Conservation (phyloP, 2,888 invertebrate species). For the Entomobrya multifasciata region DNA sequence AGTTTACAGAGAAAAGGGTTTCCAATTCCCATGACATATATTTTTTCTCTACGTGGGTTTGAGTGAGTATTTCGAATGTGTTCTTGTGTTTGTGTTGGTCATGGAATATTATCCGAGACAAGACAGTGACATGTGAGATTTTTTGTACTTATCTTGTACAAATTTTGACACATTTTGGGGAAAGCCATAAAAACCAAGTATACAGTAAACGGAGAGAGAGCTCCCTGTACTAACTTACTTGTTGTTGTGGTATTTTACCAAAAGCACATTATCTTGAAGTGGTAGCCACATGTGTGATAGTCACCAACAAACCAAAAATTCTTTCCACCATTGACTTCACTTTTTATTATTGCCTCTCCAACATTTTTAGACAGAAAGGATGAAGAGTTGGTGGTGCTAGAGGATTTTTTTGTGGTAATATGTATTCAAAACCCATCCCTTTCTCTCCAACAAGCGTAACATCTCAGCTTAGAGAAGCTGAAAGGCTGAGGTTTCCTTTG, state of each 20-base stretch:
- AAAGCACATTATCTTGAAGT: not conserved
- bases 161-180: not conserved
- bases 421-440: conserved; percentile 52
- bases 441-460: not conserved
- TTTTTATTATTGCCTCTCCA: conserved; percentile 6
- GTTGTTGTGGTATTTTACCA: not conserved
- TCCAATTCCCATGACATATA: conserved; percentile 31
- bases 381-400: too few relatives aligned
- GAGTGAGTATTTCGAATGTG: too few relatives aligned
- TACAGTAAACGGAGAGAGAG: not conserved
- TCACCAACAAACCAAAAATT: not conserved
- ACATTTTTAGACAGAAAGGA: too few relatives aligned
- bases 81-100: not conserved
- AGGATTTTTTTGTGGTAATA: conserved; percentile 14
- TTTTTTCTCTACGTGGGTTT: not conserved
- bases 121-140: conserved; percentile 13
- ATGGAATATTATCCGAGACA: conserved; percentile 10
- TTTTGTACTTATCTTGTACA: conserved; percentile 17
- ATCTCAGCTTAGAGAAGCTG: not conserved
- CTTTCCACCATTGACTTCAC: conserved; percentile 6
- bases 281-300: conserved; percentile 34
- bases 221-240: not conserved
- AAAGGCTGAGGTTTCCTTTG: conserved; percentile 30
- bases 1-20: not conserved
- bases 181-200: too few relatives aligned